phyloP scores from a whole-genome alignment of 2,888 invertebrate genomes.

The Ormyrus pomaceus region DNA sequence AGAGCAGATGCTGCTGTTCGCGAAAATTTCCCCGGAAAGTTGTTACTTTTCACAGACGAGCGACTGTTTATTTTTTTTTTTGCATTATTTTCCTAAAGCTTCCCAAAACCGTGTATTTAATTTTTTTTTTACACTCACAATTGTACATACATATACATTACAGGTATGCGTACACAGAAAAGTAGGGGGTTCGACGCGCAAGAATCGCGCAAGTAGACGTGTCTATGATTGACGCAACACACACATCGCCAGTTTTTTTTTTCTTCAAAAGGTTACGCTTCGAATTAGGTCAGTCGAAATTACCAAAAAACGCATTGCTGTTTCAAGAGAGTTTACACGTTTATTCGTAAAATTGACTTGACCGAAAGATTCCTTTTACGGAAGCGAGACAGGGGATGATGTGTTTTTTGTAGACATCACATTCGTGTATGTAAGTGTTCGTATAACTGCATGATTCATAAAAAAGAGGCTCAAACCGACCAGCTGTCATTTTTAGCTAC shows the following conservation, averaged over 20 bases:
- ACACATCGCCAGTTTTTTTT: slow-evolving; percentile 2
- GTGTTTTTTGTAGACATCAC: neutral
- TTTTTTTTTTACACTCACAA: slow-evolving; percentile 42
- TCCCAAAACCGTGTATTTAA: slow-evolving; percentile 27
- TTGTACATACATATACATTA: slow-evolving; percentile 48
- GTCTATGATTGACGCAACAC: neutral
- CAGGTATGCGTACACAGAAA: slow-evolving; percentile 43
- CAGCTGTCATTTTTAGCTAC: slow-evolving; percentile 11
- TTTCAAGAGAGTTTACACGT: neutral
- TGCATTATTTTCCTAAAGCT: slow-evolving; percentile 21
- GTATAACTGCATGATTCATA: neutral
- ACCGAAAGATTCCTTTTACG: neutral
- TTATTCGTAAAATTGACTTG: neutral
- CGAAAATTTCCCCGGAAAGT: slow-evolving; percentile 6
- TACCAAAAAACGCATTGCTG: too few relatives aligned
- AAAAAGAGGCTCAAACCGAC: slow-evolving; percentile 38
- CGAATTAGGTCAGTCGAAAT: too few relatives aligned
- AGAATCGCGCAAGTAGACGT: slow-evolving; percentile 3
- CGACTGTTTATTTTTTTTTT: slow-evolving; percentile 1
- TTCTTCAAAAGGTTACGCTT: neutral
- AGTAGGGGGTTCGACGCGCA: slow-evolving; percentile 24
- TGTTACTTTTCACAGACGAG: neutral
- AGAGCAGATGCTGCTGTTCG: neutral
- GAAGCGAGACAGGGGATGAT: slow-evolving; percentile 16
- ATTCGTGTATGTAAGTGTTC: neutral